These are phyloP conservation scores for Leptodactylus fuscus DNA, from an alignment of 2,113 vertebrate species.

Conservation along the genomic window DNA sequence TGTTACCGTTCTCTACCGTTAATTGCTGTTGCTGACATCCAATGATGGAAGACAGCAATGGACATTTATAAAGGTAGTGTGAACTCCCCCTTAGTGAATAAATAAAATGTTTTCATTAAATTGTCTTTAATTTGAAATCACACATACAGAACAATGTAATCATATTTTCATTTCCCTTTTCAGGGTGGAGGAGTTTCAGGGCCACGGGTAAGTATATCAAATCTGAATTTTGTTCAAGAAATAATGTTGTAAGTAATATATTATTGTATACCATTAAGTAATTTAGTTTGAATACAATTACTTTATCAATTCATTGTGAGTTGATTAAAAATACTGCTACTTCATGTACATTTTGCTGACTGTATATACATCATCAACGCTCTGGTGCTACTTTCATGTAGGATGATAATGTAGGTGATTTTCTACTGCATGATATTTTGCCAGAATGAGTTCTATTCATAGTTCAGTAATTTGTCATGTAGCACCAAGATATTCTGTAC, in stretches of 20 bases:
- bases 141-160: not conserved
- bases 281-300: not conserved
- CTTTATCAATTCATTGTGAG: not conserved
- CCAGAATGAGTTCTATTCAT: not conserved
- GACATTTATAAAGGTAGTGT: no score
- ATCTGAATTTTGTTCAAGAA: not conserved
- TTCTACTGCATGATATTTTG: not conserved
- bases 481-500: not conserved
- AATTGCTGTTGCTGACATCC: no score
- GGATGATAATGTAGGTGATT: constrained; percentile 17
- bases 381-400: not conserved
- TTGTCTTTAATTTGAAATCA: not conserved
- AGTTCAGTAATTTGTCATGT: constrained; percentile 6
- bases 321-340: not conserved
- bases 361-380: not conserved
- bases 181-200: constrained; percentile 54
- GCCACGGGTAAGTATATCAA: constrained; percentile 35
- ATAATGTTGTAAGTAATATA: not conserved
- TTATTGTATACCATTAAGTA: not conserved
- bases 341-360: not conserved
- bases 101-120: not conserved
- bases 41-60: no score
- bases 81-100: no score
- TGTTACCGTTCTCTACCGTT: no score
- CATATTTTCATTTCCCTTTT: constrained; percentile 2